Evolutionary conservation across 2,888 invertebrate species (phyloP).

Genomic region (Ischnura elegans): DNA sequence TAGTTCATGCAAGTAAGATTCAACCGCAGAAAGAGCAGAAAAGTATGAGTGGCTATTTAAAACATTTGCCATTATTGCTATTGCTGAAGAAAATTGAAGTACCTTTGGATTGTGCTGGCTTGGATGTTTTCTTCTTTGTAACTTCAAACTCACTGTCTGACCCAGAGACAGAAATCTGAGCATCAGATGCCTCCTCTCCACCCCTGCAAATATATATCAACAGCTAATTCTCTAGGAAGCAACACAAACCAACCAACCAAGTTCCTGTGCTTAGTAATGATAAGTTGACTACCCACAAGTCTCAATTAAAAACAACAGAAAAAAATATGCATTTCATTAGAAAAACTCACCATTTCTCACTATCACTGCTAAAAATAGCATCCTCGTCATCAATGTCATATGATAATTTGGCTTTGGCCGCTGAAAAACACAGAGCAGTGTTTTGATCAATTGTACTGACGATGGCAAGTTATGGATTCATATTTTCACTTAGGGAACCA

Average conservation of each 20-base stretch:
- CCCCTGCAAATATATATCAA: constrained; percentile 32
- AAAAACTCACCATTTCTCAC: constrained; percentile 42
- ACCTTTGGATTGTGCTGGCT: constrained; percentile 20
- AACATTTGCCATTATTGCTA: too few relatives aligned
- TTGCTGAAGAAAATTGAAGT: not conserved
- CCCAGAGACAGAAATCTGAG: constrained; percentile 71
- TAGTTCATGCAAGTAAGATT: too few relatives aligned
- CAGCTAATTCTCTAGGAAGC: too few relatives aligned
- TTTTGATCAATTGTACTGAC: too few relatives aligned
- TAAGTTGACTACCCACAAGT: too few relatives aligned
- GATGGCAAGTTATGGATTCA: too few relatives aligned
- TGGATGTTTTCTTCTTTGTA: constrained; percentile 70
- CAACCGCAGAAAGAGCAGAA: too few relatives aligned
- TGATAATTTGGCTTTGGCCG: constrained; percentile 71
- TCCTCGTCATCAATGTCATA: constrained; percentile 71
- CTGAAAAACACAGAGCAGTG: constrained; percentile 70
- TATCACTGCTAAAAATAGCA: constrained; percentile 18
- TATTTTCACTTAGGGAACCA: too few relatives aligned
- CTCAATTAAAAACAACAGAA: too few relatives aligned
- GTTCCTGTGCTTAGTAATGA: too few relatives aligned
- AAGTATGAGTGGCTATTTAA: too few relatives aligned
- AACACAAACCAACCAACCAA: not conserved
- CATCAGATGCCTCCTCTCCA: constrained; percentile 66
- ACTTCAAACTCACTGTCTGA: constrained; percentile 71
- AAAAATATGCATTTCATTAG: too few relatives aligned